Percentiles rank a stretch among this genome's conserved stretches.
phyloP scores from a whole-genome alignment of 2,888 invertebrate genomes.

The Cryptops parisi region DNA sequence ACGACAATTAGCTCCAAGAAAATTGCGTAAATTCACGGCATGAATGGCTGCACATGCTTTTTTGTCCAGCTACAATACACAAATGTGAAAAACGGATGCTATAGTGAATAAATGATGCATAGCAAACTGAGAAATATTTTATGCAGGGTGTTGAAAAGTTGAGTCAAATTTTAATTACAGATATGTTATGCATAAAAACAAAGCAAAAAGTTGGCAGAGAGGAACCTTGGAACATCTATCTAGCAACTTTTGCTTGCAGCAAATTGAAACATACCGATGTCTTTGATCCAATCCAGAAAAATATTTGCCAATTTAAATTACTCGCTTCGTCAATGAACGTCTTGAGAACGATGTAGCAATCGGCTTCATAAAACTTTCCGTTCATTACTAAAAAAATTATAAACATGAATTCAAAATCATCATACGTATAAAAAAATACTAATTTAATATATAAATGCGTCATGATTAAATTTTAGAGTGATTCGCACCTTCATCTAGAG shows the following conservation, averaged over 20 bases:
- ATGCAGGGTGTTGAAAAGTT: too few relatives aligned
- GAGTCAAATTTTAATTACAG: too few relatives aligned
- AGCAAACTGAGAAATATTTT: neutral
- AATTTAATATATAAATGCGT: slow-evolving; percentile 1
- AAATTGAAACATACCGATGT: too few relatives aligned
- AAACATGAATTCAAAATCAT: neutral
- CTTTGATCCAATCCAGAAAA: slow-evolving; percentile 96
- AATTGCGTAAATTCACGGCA: slow-evolving; percentile 93
- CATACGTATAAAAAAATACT: slow-evolving; percentile 1
- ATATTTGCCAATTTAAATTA: slow-evolving; percentile 85
- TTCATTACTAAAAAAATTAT: slow-evolving; percentile 54
- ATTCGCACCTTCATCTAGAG: slow-evolving; percentile 41
- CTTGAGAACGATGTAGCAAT: slow-evolving; percentile 93
- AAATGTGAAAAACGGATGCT: too few relatives aligned
- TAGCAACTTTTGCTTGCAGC: too few relatives aligned
- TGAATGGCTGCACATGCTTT: slow-evolving; percentile 95
- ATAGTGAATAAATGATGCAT: slow-evolving; percentile 1
- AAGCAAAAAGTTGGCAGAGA: too few relatives aligned
- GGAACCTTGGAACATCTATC: too few relatives aligned
- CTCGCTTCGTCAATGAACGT: slow-evolving; percentile 67
- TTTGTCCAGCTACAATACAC: slow-evolving; percentile 58
- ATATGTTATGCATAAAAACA: neutral
- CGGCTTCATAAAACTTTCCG: slow-evolving; percentile 97
- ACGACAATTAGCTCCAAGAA: slow-evolving; percentile 81
- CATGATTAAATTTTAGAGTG: neutral